A percentile compares a stretch with the other conserved stretches of the same genome.
Evolutionary conservation across 2,888 invertebrate genomes (phyloP).

Genomic region (Helicoverpa assulta): DNA sequence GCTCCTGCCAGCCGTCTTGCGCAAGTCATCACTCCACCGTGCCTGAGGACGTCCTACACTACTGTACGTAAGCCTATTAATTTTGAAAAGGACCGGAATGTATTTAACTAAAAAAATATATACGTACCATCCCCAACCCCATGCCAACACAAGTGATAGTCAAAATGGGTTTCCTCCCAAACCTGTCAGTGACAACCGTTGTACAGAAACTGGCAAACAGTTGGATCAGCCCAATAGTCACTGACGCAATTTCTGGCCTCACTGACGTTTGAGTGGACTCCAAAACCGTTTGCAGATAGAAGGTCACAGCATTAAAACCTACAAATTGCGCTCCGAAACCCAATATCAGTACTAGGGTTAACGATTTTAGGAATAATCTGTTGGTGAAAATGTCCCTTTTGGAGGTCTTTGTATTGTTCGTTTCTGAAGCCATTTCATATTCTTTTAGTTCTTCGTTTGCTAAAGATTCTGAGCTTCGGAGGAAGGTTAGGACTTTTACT

Average conservation of each 20-base stretch:
- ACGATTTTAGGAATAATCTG: constrained; percentile 49
- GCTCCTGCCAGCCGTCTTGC: too few relatives aligned
- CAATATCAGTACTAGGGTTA: constrained; percentile 24
- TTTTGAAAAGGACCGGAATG: too few relatives aligned
- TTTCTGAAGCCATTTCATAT: constrained; percentile 61
- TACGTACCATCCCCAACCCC: constrained; percentile 69
- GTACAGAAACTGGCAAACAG: constrained; percentile 71
- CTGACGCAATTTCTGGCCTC: constrained; percentile 73
- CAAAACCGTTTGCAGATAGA: constrained; percentile 78
- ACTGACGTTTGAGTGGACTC: constrained; percentile 76
- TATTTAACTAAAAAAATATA: too few relatives aligned
- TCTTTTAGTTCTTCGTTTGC: constrained; percentile 76
- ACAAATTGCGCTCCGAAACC: constrained; percentile 63
- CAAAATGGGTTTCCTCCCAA: constrained; percentile 66
- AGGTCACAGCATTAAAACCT: constrained; percentile 75
- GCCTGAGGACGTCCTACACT: too few relatives aligned
- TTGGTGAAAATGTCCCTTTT: constrained; percentile 55
- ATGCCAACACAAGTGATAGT: constrained; percentile 63
- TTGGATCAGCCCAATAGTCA: constrained; percentile 76
- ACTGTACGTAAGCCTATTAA: too few relatives aligned
- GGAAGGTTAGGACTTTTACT: constrained; percentile 68
- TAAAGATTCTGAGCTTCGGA: constrained; percentile 72
- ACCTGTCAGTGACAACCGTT: constrained; percentile 39
- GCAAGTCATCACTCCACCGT: too few relatives aligned
- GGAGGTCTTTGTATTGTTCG: constrained; percentile 34